Conservation (phyloP, 2,888 invertebrate species). For the Rutpela maculata region DNA sequence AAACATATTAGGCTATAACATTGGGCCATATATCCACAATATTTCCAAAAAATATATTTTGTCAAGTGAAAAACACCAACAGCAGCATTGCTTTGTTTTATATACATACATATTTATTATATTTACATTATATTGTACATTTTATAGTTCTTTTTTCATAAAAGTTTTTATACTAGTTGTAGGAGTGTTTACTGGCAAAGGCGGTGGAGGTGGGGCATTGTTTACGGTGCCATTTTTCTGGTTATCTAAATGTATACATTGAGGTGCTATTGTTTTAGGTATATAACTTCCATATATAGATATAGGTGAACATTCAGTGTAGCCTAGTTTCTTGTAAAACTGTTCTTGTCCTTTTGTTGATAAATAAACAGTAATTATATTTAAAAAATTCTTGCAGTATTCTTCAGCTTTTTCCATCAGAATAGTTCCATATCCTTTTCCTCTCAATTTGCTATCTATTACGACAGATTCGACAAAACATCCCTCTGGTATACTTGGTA, state of each 20-base stretch:
- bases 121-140: slow-evolving; percentile 2
- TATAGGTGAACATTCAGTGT: slow-evolving; percentile 81
- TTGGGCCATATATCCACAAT: not conserved
- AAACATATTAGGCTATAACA: too few relatives aligned
- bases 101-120: not conserved
- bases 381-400: slow-evolving; percentile 80
- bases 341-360: slow-evolving; percentile 81
- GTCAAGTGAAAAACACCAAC: not conserved
- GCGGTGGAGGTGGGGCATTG: slow-evolving; percentile 55
- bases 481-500: slow-evolving; percentile 82
- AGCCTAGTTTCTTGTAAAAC: slow-evolving; percentile 86
- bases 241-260: slow-evolving; percentile 38
- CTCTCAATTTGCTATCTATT: slow-evolving; percentile 82
- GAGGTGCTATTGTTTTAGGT: slow-evolving; percentile 45
- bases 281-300: slow-evolving; percentile 79
- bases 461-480: slow-evolving; percentile 91
- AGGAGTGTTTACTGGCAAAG: slow-evolving; percentile 49
- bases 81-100: not conserved
- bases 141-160: slow-evolving; percentile 56
- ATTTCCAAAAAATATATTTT: not conserved
- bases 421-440: slow-evolving; percentile 85
- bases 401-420: slow-evolving; percentile 86
- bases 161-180: slow-evolving; percentile 51
- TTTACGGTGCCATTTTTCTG: slow-evolving; percentile 6
- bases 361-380: slow-evolving; percentile 78